Evolutionary conservation across 2,113 vertebrate species (phyloP), one percentile per base, ranked within the genome.

Genomic region (Tor tambroides): DNA sequence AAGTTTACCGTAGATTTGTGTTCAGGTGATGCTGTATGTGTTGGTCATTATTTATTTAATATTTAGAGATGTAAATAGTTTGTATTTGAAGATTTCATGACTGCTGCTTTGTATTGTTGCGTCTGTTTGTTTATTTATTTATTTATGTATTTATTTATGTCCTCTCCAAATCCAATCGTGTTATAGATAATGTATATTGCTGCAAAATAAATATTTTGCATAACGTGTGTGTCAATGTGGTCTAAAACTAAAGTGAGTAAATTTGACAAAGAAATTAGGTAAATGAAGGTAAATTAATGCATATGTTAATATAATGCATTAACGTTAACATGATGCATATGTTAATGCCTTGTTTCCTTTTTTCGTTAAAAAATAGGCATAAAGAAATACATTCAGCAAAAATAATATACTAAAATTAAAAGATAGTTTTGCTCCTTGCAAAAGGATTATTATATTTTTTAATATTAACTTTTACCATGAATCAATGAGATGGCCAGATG

Each of bases 181-280:
- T 88, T 26, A 90, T 87, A 87, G 83, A 89, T 17, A 8, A 21
- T 90, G 84, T 88, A 80, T 86, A 79, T 63, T 90, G 87, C 74
- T 91, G 85, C 91, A 87, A 93, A 94, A 92, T 87, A 87, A 89
- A 91, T 92, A 92, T 93, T 94, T 95, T 94, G 93, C 93, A 90
- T 92, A 94, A 89, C 65, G 71, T 63, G 74, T 56, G 76, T 85
- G 65, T 67, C n/a, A 63, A 28, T 15, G n/a, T 51, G n/a, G 69
- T 75, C 67, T 63, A 49, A 56, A 71, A 69, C 28, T 67, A 17
- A 32, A 84, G 35, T 21, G n/a, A 19, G 59, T 19, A 84, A 82
- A 80, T 88, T 65, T 85, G 76, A 72, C 78, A 11, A 46, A 87
- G 23, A 80, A 49, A 15, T 32, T 69, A 19, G n/a, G n/a, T n/a